These are phyloP conservation scores for Euura saliciscinereae DNA, from an alignment of 1,140 invertebrate genomes.

Conservation along the genomic window DNA sequence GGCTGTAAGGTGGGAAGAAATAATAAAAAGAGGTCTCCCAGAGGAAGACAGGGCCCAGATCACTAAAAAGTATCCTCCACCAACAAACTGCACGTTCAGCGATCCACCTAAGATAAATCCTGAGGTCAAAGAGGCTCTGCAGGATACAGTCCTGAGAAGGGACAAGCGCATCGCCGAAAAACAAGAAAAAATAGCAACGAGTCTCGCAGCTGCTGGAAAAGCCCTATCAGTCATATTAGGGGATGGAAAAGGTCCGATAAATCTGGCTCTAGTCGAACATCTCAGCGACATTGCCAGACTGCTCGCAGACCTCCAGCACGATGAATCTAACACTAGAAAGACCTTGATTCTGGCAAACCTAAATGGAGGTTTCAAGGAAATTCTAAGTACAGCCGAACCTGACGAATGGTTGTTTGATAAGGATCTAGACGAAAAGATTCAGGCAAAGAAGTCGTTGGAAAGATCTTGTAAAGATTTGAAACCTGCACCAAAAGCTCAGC, in stretches of 20 bases:
- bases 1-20: slow-evolving; percentile 13
- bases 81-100: slow-evolving; percentile 14
- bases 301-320: slow-evolving; percentile 20
- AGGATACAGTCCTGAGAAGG: background rate
- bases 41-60: background rate
- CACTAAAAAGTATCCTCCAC: slow-evolving; percentile 14
- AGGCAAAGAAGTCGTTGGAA: slow-evolving; percentile 23
- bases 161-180: slow-evolving; percentile 10
- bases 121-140: slow-evolving; percentile 14
- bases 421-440: slow-evolving; percentile 29
- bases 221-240: background rate
- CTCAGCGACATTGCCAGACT: slow-evolving; percentile 21
- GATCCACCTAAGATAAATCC: slow-evolving; percentile 20
- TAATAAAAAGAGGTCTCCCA: slow-evolving; percentile 21
- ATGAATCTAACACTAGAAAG: slow-evolving; percentile 19
- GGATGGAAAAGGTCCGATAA: slow-evolving; percentile 4
- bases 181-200: slow-evolving; percentile 19
- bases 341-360: slow-evolving; percentile 21
- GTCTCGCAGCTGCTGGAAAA: background rate
- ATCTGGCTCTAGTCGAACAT: slow-evolving; percentile 11
- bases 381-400: slow-evolving; percentile 13
- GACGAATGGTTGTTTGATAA: slow-evolving; percentile 23
- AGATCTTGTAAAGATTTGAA: slow-evolving; percentile 24
- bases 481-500: slow-evolving; percentile 13
- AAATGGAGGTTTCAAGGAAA: slow-evolving; percentile 14